Evolutionary conservation across 2,113 vertebrate genomes (phyloP).

Genomic region (Gymnobelideus leadbeateri): DNA sequence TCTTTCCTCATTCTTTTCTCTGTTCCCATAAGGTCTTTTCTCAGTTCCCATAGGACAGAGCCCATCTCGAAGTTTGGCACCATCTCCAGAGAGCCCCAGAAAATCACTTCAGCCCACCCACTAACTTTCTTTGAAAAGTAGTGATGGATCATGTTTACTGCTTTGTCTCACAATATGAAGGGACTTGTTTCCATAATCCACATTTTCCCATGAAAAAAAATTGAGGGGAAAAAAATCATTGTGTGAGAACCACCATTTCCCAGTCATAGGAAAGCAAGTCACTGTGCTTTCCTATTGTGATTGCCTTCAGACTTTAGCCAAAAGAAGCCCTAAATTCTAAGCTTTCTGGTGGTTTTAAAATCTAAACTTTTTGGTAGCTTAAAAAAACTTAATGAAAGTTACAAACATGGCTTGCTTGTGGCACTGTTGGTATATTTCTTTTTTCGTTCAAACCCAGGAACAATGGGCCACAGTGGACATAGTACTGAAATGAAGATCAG

Average conservation of each 20-base stretch:
- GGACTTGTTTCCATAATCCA: not conserved
- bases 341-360: not conserved
- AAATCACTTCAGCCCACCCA: not conserved
- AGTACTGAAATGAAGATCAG: not conserved
- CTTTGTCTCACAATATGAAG: not conserved
- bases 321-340: not conserved
- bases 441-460: not conserved
- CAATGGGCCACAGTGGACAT: not conserved
- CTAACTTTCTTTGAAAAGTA: not conserved
- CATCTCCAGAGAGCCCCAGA: not conserved
- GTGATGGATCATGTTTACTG: not conserved
- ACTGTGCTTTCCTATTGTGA: not conserved
- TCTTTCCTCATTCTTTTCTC: constrained; percentile 4
- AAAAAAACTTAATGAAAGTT: not conserved
- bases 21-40: not conserved
- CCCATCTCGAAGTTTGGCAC: not conserved
- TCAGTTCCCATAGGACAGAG: not conserved
- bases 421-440: not conserved
- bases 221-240: not conserved
- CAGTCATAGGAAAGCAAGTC: not conserved
- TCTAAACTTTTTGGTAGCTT: not conserved
- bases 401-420: not conserved
- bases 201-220: constrained; percentile 2
- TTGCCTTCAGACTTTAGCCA: not conserved
- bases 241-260: not conserved